A percentile compares a stretch with the other conserved stretches of the same genome.
Evolutionary conservation across 2,797 vertebrate genomes (phyloP).

Genomic region (Dryobates pubescens): DNA sequence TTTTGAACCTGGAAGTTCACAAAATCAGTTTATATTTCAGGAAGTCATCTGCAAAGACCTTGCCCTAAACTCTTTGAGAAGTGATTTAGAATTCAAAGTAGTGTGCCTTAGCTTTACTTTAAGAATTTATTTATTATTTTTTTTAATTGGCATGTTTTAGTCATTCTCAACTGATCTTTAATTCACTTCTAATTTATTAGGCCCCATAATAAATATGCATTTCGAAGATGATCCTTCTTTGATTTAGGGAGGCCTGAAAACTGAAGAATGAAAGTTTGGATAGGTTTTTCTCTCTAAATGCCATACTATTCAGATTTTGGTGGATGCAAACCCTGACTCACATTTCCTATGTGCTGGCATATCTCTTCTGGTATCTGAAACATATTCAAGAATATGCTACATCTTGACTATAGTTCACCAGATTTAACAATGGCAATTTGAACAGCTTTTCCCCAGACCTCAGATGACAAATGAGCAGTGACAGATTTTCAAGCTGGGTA

Average conservation of each 20-base stretch:
- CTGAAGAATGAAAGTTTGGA: background rate
- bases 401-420: background rate
- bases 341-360: background rate
- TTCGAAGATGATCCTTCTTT: background rate
- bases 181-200: background rate
- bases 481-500: background rate
- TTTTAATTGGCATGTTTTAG: background rate
- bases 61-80: background rate
- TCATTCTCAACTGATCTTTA: background rate
- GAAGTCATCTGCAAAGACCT: background rate
- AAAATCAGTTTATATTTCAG: background rate
- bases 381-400: background rate
- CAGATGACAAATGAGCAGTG: constrained; percentile 40
- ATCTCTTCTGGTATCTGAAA: background rate
- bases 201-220: background rate
- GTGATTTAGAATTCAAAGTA: background rate
- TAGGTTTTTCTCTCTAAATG: background rate
- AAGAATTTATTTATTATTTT: background rate
- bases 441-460: constrained; percentile 66
- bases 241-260: constrained; percentile 15
- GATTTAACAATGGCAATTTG: constrained; percentile 8
- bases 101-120: background rate
- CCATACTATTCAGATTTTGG: background rate
- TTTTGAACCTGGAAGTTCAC: background rate
- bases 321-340: background rate